Evolutionary conservation across 2,797 vertebrate species (phyloP).

Genomic region (Aplochiton taeniatus): DNA sequence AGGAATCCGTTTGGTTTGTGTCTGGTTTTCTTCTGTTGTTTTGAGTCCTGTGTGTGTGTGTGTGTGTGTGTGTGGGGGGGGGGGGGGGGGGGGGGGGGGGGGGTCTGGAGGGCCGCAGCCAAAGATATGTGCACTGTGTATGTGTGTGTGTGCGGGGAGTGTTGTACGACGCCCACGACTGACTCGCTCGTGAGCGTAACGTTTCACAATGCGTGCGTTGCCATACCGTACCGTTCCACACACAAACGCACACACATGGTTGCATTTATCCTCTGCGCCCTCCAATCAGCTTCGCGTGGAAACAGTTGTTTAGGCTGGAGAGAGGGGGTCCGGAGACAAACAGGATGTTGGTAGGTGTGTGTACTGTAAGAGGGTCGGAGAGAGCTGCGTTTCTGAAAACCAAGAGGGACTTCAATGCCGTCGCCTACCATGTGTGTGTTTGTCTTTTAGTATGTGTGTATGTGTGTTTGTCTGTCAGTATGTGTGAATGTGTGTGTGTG

Average conservation of each 20-base stretch:
- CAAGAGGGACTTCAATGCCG: no score
- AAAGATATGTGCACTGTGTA: no score
- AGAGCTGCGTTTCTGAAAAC: neutral
- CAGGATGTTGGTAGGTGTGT: slow-evolving; percentile 74
- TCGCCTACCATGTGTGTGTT: neutral
- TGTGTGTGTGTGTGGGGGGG: neutral
- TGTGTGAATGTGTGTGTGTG: no score
- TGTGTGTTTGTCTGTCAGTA: slow-evolving; percentile 1
- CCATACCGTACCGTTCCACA: slow-evolving; percentile 7
- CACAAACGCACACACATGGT: slow-evolving; percentile 73
- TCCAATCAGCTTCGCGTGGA: slow-evolving; percentile 74
- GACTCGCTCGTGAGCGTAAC: no score
- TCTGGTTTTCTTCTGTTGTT: no score
- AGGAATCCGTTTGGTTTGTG: no score
- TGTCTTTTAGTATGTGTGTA: slow-evolving; percentile 13
- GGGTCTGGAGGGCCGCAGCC: no score
- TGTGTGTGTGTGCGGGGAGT: no score
- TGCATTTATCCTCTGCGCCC: slow-evolving; percentile 70
- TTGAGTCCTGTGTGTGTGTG: neutral
- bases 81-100: neutral
- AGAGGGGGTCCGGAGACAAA: slow-evolving; percentile 66
- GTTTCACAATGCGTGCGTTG: no score
- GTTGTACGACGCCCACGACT: no score
- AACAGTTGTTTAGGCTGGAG: slow-evolving; percentile 69
- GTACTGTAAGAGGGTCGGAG: slow-evolving; percentile 44